A percentile compares a stretch with the other conserved stretches of the same genome.
Evolutionary conservation across 2,888 invertebrate genomes (phyloP).

Genomic region (Fabriciana adippe): DNA sequence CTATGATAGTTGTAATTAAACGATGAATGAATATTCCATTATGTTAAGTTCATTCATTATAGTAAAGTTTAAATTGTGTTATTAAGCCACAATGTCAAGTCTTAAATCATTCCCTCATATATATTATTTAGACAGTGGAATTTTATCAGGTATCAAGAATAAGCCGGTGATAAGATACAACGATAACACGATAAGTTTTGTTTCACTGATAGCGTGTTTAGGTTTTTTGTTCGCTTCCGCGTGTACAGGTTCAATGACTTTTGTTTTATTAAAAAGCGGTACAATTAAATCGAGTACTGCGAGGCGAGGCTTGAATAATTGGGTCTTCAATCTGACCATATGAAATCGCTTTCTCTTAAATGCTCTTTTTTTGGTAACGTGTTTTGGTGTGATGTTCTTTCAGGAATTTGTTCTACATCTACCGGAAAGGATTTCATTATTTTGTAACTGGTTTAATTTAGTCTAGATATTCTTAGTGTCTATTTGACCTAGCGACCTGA

Average conservation of each 20-base stretch:
- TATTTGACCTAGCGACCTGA: too few species aligned
- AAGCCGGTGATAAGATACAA: constrained; percentile 28
- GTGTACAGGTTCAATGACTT: constrained; percentile 29
- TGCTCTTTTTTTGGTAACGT: too few species aligned
- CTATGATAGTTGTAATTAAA: too few species aligned
- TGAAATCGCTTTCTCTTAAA: background rate
- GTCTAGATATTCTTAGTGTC: too few species aligned
- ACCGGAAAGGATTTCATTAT: too few species aligned
- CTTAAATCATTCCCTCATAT: background rate
- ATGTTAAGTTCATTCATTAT: too few species aligned
- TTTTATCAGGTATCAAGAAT: constrained; percentile 7
- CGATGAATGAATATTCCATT: too few species aligned
- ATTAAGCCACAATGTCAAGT: background rate
- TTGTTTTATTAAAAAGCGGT: background rate
- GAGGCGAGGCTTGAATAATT: background rate
- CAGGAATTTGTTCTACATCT: too few species aligned
- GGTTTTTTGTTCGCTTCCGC: constrained; percentile 27
- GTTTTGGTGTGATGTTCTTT: too few species aligned
- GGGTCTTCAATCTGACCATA: background rate
- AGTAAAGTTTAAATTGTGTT: too few species aligned
- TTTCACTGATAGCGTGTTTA: constrained; percentile 28
- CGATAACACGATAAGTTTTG: constrained; percentile 34
- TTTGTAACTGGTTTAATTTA: too few species aligned
- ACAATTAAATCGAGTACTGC: background rate
- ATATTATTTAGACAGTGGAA: constrained; percentile 4